These are phyloP conservation scores for Xenops minutus DNA, from an alignment of 2,797 vertebrate species.

Conservation along the genomic window DNA sequence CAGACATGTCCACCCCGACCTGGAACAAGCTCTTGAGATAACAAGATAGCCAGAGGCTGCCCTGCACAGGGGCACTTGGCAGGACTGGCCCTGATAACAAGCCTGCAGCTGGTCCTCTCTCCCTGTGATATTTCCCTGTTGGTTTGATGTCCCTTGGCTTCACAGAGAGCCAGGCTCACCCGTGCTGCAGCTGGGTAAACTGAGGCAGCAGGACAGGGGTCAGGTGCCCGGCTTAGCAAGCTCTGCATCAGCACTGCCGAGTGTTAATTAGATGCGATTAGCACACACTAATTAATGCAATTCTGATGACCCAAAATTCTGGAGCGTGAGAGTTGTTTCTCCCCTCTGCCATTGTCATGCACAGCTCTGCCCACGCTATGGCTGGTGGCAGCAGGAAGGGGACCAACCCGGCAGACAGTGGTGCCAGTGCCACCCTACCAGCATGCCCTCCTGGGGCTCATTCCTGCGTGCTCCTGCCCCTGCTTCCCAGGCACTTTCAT, in stretches of 20 bases:
- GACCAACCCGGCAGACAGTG: rapidly evolving
- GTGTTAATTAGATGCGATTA: constrained; percentile 53
- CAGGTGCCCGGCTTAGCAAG: constrained; percentile 1
- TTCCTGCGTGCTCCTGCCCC: background rate
- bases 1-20: background rate
- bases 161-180: background rate
- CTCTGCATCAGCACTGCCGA: background rate
- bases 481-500: rapidly evolving
- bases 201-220: constrained; percentile 29
- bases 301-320: constrained; percentile 50
- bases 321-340: constrained; percentile 5
- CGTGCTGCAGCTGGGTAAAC: constrained; percentile 5
- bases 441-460: background rate
- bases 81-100: background rate
- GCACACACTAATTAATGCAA: constrained; percentile 55
- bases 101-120: background rate
- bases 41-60: background rate
- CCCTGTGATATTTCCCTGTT: rapidly evolving
- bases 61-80: background rate
- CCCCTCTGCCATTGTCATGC: background rate
- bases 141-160: background rate
- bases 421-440: background rate
- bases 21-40: constrained; percentile 47
- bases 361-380: background rate
- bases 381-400: background rate